These are phyloP conservation scores for Oligia latruncula DNA, from an alignment of 2,888 invertebrate species.

Conservation along the genomic window DNA sequence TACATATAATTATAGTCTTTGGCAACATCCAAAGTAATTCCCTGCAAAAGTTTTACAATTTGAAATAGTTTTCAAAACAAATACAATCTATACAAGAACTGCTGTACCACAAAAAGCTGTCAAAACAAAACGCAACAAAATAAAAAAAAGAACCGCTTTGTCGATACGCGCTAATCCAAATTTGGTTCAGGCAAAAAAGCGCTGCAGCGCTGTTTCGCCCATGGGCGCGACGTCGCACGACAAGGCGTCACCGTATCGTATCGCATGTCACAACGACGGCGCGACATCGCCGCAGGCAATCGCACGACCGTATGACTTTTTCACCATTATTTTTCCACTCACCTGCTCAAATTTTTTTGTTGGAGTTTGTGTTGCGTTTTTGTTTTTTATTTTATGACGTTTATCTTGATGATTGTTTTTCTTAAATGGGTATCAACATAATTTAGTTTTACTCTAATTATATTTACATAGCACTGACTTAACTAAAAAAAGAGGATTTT, in stretches of 20 bases:
- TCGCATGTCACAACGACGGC: constrained; percentile 56
- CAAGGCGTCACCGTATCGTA: constrained; percentile 63
- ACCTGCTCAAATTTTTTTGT: constrained; percentile 36
- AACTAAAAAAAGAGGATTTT: too few species aligned
- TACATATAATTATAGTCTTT: too few species aligned
- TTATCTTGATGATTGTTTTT: background rate
- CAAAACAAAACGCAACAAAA: constrained; percentile 37
- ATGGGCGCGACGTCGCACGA: constrained; percentile 42
- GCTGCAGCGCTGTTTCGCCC: constrained; percentile 41
- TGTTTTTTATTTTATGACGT: background rate
- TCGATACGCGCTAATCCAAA: constrained; percentile 62
- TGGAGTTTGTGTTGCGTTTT: constrained; percentile 18
- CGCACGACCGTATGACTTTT: constrained; percentile 49
- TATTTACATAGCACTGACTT: background rate
- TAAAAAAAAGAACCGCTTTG: constrained; percentile 41
- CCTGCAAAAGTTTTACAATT: background rate
- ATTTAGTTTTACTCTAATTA: background rate
- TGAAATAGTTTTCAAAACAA: constrained; percentile 35
- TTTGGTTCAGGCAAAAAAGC: constrained; percentile 58
- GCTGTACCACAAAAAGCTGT: constrained; percentile 41
- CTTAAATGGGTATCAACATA: background rate
- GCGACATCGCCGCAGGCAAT: constrained; percentile 57
- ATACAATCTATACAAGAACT: constrained; percentile 17
- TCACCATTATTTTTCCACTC: constrained; percentile 61
- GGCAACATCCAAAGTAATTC: background rate